A percentile compares a stretch with the other conserved stretches of the same genome.
Conservation (phyloP, 2,888 invertebrate genomes). For the Dioctria rufipes region DNA sequence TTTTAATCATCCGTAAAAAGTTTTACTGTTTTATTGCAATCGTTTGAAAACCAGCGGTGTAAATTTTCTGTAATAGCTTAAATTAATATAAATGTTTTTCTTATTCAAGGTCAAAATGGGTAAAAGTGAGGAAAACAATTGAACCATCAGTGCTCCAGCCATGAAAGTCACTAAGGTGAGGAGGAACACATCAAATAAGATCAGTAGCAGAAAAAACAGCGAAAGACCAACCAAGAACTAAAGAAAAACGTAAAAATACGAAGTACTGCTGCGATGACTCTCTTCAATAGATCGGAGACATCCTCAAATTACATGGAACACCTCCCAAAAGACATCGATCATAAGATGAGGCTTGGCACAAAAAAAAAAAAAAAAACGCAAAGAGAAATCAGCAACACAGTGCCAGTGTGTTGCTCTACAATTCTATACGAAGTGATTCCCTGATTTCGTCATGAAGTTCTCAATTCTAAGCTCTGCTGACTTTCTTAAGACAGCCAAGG, state of each 20-base stretch:
- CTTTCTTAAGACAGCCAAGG: not conserved
- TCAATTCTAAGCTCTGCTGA: not conserved
- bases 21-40: too few relatives aligned
- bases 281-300: constrained; percentile 55
- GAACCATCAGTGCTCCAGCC: constrained; percentile 40
- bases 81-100: too few relatives aligned
- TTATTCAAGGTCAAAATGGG: too few relatives aligned
- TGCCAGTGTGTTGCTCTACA: not conserved
- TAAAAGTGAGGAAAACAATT: constrained; percentile 17
- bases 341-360: constrained; percentile 57
- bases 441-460: constrained; percentile 27
- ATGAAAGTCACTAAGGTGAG: constrained; percentile 55
- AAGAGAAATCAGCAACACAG: constrained; percentile 38
- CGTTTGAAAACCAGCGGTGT: too few relatives aligned
- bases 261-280: constrained; percentile 38
- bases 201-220: constrained; percentile 56
- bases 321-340: constrained; percentile 60
- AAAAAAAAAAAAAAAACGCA: constrained; percentile 30
- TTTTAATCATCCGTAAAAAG: too few relatives aligned
- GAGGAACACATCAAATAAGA: constrained; percentile 56
- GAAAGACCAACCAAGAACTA: constrained; percentile 55
- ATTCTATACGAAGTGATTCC: constrained; percentile 31
- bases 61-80: too few relatives aligned
- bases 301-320: constrained; percentile 60
- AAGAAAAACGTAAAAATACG: constrained; percentile 50